Percentiles rank a stretch among this genome's conserved stretches.
Conservation (phyloP, 1,140 invertebrate species). For the Sarcophaga bullata region DNA sequence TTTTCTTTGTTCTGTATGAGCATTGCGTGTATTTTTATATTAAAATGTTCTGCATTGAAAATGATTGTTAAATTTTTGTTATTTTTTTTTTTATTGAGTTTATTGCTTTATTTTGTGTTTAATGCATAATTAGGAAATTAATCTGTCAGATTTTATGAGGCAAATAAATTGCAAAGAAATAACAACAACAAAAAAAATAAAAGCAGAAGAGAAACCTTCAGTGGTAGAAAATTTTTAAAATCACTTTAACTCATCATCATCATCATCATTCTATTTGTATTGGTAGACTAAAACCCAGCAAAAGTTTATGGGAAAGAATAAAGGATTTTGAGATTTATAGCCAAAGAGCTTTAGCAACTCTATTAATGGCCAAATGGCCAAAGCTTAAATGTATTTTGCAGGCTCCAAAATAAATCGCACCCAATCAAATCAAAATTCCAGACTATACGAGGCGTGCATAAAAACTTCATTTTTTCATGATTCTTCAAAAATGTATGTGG, state of each 20-base stretch:
- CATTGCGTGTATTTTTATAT: conserved; percentile 12
- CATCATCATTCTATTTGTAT: too few relatives aligned
- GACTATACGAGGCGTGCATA: too few relatives aligned
- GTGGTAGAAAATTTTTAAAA: too few relatives aligned
- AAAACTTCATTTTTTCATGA: too few relatives aligned
- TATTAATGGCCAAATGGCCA: neutral
- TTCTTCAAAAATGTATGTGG: too few relatives aligned
- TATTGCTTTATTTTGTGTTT: neutral
- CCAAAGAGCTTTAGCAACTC: too few relatives aligned
- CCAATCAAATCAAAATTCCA: too few relatives aligned
- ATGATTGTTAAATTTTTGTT: neutral
- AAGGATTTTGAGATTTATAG: too few relatives aligned
- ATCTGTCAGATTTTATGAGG: conserved; percentile 41
- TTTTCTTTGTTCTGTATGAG: neutral
- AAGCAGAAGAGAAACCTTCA: neutral
- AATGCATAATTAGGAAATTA: conserved; percentile 39
- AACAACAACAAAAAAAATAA: too few relatives aligned
- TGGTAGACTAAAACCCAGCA: too few relatives aligned
- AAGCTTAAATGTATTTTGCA: neutral
- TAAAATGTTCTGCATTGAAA: neutral
- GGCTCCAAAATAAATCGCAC: neutral
- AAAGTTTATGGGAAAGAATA: too few relatives aligned
- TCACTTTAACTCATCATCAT: too few relatives aligned
- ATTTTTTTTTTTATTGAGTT: neutral
- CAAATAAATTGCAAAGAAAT: neutral